Conservation (phyloP, 1,140 invertebrate genomes). For the Plectrocnemia conspersa region DNA sequence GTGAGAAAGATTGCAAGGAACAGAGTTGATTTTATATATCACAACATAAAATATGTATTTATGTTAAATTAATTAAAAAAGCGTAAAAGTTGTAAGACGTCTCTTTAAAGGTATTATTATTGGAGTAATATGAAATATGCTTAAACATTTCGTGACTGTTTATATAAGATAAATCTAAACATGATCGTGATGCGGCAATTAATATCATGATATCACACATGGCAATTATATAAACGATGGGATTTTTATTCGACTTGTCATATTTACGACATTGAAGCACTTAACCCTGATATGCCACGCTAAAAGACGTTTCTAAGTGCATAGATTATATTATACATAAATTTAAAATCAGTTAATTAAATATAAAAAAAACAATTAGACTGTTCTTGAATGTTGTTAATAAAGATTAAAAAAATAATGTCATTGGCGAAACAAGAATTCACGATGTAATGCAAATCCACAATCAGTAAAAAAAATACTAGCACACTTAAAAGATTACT, state of each 20-base stretch:
- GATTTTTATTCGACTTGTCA: conserved; percentile 20
- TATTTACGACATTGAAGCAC: conserved; percentile 18
- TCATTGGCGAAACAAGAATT: no score
- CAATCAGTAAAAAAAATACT: no score
- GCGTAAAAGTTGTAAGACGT: no score
- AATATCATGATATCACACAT: conserved; percentile 22
- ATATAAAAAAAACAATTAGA: not conserved
- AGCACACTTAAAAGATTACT: no score
- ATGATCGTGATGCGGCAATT: conserved; percentile 22
- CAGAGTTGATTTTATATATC: no score
- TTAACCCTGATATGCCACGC: conserved; percentile 2
- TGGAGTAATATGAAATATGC: no score
- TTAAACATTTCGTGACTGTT: conserved; percentile 16
- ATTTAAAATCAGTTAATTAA: not conserved
- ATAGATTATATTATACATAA: not conserved
- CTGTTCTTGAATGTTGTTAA: no score
- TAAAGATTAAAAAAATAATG: no score
- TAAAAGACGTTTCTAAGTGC: not conserved
- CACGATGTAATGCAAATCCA: no score
- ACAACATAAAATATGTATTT: no score
- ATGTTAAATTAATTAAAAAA: no score
- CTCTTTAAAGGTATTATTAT: no score
- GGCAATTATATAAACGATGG: conserved; percentile 19
- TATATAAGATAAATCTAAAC: conserved; percentile 14
- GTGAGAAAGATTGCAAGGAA: conserved; percentile 20